phyloP scores from a whole-genome alignment of 2,797 vertebrate species.

The Halcyon chelicuti region DNA sequence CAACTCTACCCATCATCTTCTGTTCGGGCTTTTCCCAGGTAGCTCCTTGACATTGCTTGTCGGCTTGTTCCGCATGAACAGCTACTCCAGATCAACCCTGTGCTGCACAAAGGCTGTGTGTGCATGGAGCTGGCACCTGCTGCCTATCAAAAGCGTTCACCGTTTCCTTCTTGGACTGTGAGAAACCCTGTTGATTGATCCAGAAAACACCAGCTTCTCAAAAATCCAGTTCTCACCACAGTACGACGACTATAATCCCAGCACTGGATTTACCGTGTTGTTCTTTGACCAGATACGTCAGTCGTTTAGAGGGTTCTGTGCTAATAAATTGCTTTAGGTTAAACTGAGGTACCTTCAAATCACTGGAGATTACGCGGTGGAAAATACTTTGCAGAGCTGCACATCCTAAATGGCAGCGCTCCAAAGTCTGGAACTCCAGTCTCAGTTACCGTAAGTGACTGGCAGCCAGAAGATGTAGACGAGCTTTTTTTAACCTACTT shows the following conservation, averaged over 20 bases:
- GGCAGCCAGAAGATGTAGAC: not conserved
- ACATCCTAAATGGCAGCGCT: constrained; percentile 27
- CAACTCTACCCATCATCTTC: not conserved
- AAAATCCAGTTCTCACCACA: not conserved
- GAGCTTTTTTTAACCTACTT: not conserved
- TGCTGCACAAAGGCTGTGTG: not conserved
- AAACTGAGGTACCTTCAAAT: constrained; percentile 2
- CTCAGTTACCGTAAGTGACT: constrained; percentile 6
- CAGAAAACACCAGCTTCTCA: not conserved
- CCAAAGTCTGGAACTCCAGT: constrained; percentile 41
- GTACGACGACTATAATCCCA: not conserved
- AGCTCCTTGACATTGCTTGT: not conserved
- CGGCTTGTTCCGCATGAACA: not conserved
- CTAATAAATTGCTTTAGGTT: constrained; percentile 28
- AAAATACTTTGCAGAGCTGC: constrained; percentile 46
- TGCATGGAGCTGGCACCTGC: not conserved
- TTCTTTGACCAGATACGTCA: not conserved
- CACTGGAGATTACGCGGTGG: not conserved
- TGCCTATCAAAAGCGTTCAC: not conserved
- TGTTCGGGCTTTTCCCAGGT: not conserved
- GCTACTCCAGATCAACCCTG: not conserved
- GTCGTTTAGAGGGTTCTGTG: not conserved
- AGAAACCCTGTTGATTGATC: not conserved
- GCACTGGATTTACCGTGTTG: not conserved
- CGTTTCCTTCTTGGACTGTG: not conserved